Base-by-base conservation (phyloP, 2,797 vertebrate genomes). In the Enteromius mattozi region DNA sequence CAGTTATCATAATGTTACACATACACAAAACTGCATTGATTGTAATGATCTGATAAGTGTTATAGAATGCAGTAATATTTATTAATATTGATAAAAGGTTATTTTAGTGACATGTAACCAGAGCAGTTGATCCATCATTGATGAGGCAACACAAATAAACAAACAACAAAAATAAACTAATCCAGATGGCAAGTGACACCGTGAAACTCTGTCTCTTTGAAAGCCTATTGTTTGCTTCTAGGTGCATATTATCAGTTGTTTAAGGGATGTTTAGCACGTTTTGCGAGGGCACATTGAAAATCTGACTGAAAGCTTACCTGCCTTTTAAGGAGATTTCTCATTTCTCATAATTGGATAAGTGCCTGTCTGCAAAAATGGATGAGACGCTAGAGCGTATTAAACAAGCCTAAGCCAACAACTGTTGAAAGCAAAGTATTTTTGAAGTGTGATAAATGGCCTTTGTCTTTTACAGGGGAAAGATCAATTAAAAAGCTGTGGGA, bases 361-460 rank as follows among this genome's bases (percentile, higher is more conserved):
- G 88, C 89, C 86, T 90, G 88, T 86, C 87, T 92, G 82, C 27
- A 91, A 88, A 91, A 91, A 91, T 85, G 70, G 86, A 86, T 74
- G 69, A 88, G 90, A 87, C 87, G 88, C 89, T 35, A 24, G 63
- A 76, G 88, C 88, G 89, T 91, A 86, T 87, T 90, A 90, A 92
- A 87, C 86, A 88, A 84, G 54, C 68, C 81, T 89, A 90, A 92
- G 65, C 91, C 91, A 86, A 89, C 89, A 91, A 88, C 92, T 49
- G 91, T 91, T 88, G 88, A 75, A 81, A 88, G 91, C 80, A 92
- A 94, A 93, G 92, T 92, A 92, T 92, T 92, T 94, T 91, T 68
- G 84, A 91, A 93, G 89, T 92, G 90, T 92, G 91, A 94, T 93
- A 88, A 93, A 93, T 93, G 87, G 88, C 91, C 80, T 91, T 90